Conservation (phyloP, 2,797 vertebrate genomes). For the Urophycis tenuis region DNA sequence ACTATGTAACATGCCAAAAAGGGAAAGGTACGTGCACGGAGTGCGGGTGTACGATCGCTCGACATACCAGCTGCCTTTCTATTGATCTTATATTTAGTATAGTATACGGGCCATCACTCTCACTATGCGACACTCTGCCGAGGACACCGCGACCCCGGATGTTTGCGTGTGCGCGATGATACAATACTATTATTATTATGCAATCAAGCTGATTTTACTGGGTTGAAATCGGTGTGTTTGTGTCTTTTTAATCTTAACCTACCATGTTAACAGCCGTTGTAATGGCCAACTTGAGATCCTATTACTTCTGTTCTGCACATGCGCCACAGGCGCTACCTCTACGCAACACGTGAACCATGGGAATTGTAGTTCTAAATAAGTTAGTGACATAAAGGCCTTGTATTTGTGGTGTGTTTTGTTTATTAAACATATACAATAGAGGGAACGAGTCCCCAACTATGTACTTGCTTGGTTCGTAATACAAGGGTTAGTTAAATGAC, state of each 20-base stretch:
- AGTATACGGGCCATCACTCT: slow-evolving; percentile 51
- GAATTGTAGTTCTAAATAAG: slow-evolving; percentile 60
- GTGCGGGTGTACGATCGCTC: slow-evolving; percentile 61
- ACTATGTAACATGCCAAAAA: slow-evolving; percentile 63
- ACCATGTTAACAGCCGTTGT: slow-evolving; percentile 83
- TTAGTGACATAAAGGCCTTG: background rate
- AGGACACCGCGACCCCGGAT: slow-evolving; percentile 32
- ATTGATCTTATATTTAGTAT: slow-evolving; percentile 52
- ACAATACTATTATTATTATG: slow-evolving; percentile 7
- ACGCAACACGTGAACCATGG: slow-evolving; percentile 34
- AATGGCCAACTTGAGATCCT: slow-evolving; percentile 74
- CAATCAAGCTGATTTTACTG: slow-evolving; percentile 25
- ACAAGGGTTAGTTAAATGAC: background rate
- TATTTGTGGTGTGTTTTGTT: background rate
- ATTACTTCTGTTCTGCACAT: slow-evolving; percentile 55
- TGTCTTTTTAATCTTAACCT: slow-evolving; percentile 61
- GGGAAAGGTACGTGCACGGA: slow-evolving; percentile 68
- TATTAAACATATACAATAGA: background rate
- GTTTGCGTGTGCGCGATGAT: slow-evolving; percentile 15
- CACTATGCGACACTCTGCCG: slow-evolving; percentile 56
- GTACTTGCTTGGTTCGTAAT: background rate
- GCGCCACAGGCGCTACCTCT: slow-evolving; percentile 61
- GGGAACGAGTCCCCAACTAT: background rate
- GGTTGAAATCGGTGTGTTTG: background rate
- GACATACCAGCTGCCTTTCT: slow-evolving; percentile 72